These are phyloP conservation scores for Typhlichthys eigenmanni DNA, from an alignment of 2,797 vertebrate genomes.

Conservation along the genomic window DNA sequence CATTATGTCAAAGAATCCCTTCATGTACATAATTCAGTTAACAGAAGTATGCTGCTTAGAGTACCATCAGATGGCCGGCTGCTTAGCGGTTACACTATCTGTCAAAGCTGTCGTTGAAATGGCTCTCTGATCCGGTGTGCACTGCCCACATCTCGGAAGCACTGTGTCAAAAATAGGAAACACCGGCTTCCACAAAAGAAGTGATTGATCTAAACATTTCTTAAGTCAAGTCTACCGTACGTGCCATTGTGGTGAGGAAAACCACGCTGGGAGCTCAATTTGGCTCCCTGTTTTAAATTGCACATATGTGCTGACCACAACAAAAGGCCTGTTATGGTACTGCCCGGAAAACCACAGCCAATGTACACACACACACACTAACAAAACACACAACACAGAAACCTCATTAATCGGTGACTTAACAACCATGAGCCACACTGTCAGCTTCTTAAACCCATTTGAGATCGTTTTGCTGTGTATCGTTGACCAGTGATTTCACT, in stretches of 20 bases:
- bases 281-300: constrained; percentile 72
- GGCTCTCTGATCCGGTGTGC: constrained; percentile 62
- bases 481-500: constrained; percentile 29
- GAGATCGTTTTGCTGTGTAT: constrained; percentile 54
- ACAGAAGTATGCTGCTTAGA: constrained; percentile 23
- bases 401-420: constrained; percentile 37
- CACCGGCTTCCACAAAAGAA: constrained; percentile 54
- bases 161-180: constrained; percentile 67
- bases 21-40: not conserved
- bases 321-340: constrained; percentile 77
- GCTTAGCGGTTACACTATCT: constrained; percentile 35
- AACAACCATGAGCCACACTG: constrained; percentile 10
- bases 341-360: constrained; percentile 77
- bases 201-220: constrained; percentile 74
- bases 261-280: constrained; percentile 56
- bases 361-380: constrained; percentile 66
- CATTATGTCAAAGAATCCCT: constrained; percentile 22
- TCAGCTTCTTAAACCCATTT: constrained; percentile 51
- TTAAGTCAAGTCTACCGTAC: constrained; percentile 56
- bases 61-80: constrained; percentile 49
- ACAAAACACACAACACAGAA: constrained; percentile 36
- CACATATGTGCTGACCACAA: constrained; percentile 83
- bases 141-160: constrained; percentile 66
- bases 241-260: constrained; percentile 58
- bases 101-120: constrained; percentile 52